phyloP scores from a whole-genome alignment of 2,888 invertebrate genomes.

The Ecliptopera silaceata region DNA sequence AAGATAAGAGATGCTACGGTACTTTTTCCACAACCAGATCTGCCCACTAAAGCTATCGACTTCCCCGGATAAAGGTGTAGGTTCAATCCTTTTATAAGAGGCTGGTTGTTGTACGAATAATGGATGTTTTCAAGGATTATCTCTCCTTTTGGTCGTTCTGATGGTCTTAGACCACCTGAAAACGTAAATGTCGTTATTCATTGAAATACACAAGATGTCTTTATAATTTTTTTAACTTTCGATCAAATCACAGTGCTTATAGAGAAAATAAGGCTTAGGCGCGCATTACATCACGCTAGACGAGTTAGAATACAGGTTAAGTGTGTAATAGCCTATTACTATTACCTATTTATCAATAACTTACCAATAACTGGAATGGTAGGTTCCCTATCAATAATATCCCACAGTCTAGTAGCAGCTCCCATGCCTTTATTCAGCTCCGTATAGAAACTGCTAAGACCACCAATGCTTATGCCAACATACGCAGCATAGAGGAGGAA shows the following conservation, averaged over 20 bases:
- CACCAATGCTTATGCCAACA: slow-evolving; percentile 94
- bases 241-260: no score
- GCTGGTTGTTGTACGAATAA: slow-evolving; percentile 87
- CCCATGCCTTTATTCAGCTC: slow-evolving; percentile 97
- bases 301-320: no score
- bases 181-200: no score
- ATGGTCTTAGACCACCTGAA: slow-evolving; percentile 85
- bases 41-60: slow-evolving; percentile 92
- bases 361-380: slow-evolving; percentile 88
- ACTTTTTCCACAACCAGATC: slow-evolving; percentile 97
- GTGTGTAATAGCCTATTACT: no score
- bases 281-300: no score
- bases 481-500: slow-evolving; percentile 97
- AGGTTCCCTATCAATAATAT: slow-evolving; percentile 92
- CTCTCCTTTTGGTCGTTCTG: slow-evolving; percentile 84
- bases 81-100: slow-evolving; percentile 84
- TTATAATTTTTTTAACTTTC: no score
- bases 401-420: slow-evolving; percentile 94
- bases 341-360: no score
- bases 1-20: slow-evolving; percentile 93
- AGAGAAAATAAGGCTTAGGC: no score
- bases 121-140: slow-evolving; percentile 88
- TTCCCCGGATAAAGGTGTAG: slow-evolving; percentile 86
- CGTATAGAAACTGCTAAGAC: slow-evolving; percentile 95
- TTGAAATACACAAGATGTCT: neutral